These are phyloP conservation scores for Drosophila nannoptera DNA, from an alignment of 1,140 invertebrate species.

Conservation along the genomic window DNA sequence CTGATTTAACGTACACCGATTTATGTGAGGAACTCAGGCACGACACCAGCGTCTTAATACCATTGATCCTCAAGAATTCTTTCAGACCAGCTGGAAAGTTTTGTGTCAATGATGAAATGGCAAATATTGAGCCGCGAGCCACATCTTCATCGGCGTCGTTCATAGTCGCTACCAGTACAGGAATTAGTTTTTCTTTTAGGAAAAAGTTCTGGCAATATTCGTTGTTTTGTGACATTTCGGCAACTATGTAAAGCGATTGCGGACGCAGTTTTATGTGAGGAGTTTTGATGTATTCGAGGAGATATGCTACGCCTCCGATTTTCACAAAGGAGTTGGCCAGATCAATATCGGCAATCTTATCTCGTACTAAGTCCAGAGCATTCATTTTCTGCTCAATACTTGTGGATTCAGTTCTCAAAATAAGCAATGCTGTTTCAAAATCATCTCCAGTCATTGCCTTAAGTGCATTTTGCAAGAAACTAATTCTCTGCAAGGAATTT, in stretches of 20 bases:
- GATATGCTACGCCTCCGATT: constrained; percentile 32
- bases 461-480: constrained; percentile 48
- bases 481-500: constrained; percentile 32
- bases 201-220: constrained; percentile 55
- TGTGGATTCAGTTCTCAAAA: constrained; percentile 27
- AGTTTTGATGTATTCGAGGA: constrained; percentile 35
- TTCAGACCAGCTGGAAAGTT: constrained; percentile 51
- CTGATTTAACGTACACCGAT: constrained; percentile 53
- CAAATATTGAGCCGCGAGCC: constrained; percentile 52
- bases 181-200: constrained; percentile 41
- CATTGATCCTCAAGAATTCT: constrained; percentile 48
- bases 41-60: constrained; percentile 32
- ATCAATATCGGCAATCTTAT: constrained; percentile 61
- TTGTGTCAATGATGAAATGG: constrained; percentile 56
- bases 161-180: constrained; percentile 41
- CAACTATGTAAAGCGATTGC: constrained; percentile 45
- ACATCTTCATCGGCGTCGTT: constrained; percentile 41
- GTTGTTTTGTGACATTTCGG: constrained; percentile 64
- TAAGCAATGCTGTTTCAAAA: constrained; percentile 36
- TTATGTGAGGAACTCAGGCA: constrained; percentile 38
- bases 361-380: constrained; percentile 50
- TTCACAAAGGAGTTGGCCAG: constrained; percentile 56
- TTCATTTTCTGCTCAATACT: constrained; percentile 44
- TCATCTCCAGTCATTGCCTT: constrained; percentile 49
- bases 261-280: constrained; percentile 25